Percentiles rank a stretch among this genome's conserved stretches.
These are phyloP conservation scores for Dimorphilus gyrociliatus DNA, from an alignment of 2,888 invertebrate species.

Conservation along the genomic window DNA sequence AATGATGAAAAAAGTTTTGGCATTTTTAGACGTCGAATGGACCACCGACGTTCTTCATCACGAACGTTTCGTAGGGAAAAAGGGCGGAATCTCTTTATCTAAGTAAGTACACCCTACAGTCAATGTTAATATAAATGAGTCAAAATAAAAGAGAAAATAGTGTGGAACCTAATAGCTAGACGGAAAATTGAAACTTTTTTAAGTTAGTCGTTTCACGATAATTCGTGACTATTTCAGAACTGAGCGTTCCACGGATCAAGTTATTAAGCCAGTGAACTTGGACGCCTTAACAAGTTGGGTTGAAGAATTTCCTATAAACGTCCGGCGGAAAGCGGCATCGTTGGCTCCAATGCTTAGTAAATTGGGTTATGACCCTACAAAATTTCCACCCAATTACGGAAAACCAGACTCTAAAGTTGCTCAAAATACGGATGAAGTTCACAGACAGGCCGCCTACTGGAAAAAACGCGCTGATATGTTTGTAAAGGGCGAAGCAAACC, in stretches of 20 bases:
- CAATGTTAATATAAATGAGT: neutral
- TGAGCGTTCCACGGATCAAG: slow-evolving; percentile 93
- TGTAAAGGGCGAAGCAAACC: too few relatives aligned
- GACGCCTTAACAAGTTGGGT: slow-evolving; percentile 59
- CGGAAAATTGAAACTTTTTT: slow-evolving; percentile 1
- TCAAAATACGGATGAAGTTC: too few relatives aligned
- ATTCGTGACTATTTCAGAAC: slow-evolving; percentile 59
- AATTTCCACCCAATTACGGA: slow-evolving; percentile 88
- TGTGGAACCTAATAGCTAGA: neutral
- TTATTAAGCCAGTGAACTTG: slow-evolving; percentile 89
- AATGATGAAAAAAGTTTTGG: slow-evolving; percentile 70
- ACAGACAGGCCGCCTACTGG: too few relatives aligned
- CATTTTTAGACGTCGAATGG: slow-evolving; percentile 82
- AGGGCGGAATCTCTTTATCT: slow-evolving; percentile 79
- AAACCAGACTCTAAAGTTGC: slow-evolving; percentile 59
- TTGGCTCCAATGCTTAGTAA: slow-evolving; percentile 85
- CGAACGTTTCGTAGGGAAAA: slow-evolving; percentile 87
- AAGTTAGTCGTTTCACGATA: too few relatives aligned
- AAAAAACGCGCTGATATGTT: too few relatives aligned
- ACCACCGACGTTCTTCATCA: slow-evolving; percentile 88
- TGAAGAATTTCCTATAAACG: slow-evolving; percentile 51
- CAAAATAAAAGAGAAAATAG: neutral
- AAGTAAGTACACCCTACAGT: slow-evolving; percentile 54
- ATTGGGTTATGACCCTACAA: slow-evolving; percentile 75
- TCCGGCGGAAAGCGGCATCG: slow-evolving; percentile 73